Evolutionary conservation across 2,797 vertebrate species (phyloP).

Genomic region (Acanthornis magna): DNA sequence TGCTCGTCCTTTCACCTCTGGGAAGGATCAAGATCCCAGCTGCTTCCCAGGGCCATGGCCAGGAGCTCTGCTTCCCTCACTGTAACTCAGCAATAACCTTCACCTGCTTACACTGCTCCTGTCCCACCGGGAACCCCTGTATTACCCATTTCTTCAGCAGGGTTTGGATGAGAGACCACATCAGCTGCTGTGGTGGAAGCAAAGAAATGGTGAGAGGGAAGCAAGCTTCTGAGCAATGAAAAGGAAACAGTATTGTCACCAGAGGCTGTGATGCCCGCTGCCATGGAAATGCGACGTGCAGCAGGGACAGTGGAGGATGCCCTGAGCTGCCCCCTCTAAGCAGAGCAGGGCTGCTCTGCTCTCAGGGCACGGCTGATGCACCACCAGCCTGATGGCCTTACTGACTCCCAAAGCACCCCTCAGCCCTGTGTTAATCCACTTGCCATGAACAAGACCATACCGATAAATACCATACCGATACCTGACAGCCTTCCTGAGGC

Average conservation of each 20-base stretch:
- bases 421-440: accelerated
- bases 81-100: neutral
- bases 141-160: neutral
- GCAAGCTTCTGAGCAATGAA: neutral
- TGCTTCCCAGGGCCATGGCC: neutral
- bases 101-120: neutral
- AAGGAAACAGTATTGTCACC: neutral
- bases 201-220: neutral
- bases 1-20: neutral
- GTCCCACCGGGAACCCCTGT: neutral
- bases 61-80: neutral
- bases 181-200: neutral
- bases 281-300: neutral
- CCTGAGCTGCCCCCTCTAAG: neutral
- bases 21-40: neutral
- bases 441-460: neutral
- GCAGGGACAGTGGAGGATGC: neutral
- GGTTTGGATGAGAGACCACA: neutral
- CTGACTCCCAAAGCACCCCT: neutral
- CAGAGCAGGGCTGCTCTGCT: neutral
- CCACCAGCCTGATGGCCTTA: neutral
- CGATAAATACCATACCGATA: neutral
- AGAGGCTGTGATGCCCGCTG: neutral
- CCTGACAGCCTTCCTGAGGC: neutral
- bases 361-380: neutral